These are phyloP conservation scores for Dendrocincla fuliginosa DNA, from an alignment of 2,797 vertebrate species.

Conservation along the genomic window DNA sequence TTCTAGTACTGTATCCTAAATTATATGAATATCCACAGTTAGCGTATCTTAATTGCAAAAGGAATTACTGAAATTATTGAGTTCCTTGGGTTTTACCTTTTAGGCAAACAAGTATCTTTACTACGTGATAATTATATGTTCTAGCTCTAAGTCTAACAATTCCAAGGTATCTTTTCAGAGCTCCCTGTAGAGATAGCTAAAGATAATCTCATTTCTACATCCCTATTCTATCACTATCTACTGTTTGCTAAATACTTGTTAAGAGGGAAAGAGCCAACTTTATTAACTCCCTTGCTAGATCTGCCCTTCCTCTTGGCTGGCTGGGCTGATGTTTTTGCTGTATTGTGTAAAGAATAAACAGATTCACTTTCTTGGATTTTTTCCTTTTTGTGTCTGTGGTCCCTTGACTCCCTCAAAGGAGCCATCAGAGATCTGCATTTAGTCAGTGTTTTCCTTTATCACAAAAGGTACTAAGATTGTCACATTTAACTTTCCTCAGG, in stretches of 20 bases:
- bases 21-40: background rate
- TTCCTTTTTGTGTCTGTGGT: background rate
- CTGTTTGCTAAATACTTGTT: constrained; percentile 3
- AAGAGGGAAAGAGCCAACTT: background rate
- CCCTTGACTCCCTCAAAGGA: background rate
- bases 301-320: background rate
- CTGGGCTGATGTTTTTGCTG: background rate
- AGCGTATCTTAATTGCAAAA: background rate
- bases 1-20: background rate
- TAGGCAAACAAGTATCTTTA: background rate
- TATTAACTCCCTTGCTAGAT: background rate
- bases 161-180: background rate
- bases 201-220: constrained; percentile 14
- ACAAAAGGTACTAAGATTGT: background rate
- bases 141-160: background rate
- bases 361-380: background rate
- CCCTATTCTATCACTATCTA: background rate
- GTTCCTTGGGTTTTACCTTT: background rate
- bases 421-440: background rate
- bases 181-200: background rate
- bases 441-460: background rate
- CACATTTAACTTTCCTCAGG: background rate
- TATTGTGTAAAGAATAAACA: background rate
- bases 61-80: background rate
- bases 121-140: background rate